These are phyloP conservation scores for Chaetodon trifasciatus DNA, from an alignment of 2,797 vertebrate species.

Conservation along the genomic window DNA sequence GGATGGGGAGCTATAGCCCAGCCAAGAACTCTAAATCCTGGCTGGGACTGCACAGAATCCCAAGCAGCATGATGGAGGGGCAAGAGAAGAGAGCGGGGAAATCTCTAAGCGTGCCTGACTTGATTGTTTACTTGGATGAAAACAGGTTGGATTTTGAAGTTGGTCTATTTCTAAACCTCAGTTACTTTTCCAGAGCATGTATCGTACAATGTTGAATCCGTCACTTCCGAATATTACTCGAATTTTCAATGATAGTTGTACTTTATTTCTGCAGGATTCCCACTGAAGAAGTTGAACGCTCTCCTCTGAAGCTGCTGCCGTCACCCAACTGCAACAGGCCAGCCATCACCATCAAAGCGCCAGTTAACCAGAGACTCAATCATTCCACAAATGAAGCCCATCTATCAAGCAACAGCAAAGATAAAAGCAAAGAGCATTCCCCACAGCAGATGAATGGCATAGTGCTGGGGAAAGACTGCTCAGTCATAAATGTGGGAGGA, in stretches of 20 bases:
- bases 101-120: constrained; percentile 75
- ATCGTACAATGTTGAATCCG: not conserved
- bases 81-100: constrained; percentile 47
- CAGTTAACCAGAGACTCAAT: constrained; percentile 6
- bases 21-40: constrained; percentile 66
- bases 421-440: not conserved
- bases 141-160: constrained; percentile 61
- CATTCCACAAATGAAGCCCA: not conserved
- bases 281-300: constrained; percentile 27
- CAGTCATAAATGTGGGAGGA: constrained; percentile 11
- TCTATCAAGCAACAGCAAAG: not conserved
- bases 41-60: constrained; percentile 60
- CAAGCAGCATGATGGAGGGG: constrained; percentile 53
- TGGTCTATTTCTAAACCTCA: not conserved
- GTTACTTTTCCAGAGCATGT: not conserved
- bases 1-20: constrained; percentile 49
- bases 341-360: not conserved
- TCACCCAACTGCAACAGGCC: constrained; percentile 32
- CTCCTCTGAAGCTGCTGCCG: constrained; percentile 43
- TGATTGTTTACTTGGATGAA: constrained; percentile 69
- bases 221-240: not conserved
- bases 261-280: constrained; percentile 37
- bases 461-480: not conserved
- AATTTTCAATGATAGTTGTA: not conserved
- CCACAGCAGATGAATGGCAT: not conserved